A percentile compares a stretch with the other conserved stretches of the same genome.
phyloP scores from a whole-genome alignment of 2,113 vertebrate genomes.

The Grammomys surdaster region DNA sequence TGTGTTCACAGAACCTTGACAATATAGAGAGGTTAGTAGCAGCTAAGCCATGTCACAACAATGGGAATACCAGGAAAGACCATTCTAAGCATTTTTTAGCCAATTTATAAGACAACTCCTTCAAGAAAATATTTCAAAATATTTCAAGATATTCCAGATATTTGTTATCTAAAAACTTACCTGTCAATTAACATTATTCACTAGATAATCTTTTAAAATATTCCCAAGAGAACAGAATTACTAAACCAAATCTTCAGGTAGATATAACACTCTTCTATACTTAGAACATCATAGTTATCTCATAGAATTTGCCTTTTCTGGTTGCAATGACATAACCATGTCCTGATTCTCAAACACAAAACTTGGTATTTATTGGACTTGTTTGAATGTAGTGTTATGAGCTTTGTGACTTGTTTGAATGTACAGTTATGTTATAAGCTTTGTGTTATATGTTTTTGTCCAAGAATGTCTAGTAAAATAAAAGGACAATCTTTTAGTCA shows the following conservation, averaged over 20 bases:
- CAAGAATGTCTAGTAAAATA: neutral
- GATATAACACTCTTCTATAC: neutral
- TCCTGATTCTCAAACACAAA: neutral
- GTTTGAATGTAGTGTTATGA: neutral
- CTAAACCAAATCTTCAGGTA: neutral
- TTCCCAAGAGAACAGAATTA: neutral
- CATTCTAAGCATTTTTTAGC: neutral
- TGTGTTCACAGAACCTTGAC: neutral
- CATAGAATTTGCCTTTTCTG: neutral
- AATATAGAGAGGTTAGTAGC: neutral
- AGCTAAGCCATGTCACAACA: neutral
- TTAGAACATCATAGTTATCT: neutral
- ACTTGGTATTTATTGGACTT: neutral
- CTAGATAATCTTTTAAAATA: neutral
- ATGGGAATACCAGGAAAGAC: neutral
- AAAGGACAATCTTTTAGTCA: neutral
- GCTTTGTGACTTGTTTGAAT: too few relatives aligned
- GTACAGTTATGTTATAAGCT: neutral
- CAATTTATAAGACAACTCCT: neutral
- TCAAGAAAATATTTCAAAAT: neutral
- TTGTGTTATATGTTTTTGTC: neutral
- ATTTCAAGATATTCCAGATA: neutral
- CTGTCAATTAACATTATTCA: neutral
- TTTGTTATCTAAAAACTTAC: neutral
- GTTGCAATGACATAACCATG: neutral